These are phyloP conservation scores for Nycticebus coucang DNA, from an alignment of 2,113 vertebrate genomes.

Conservation along the genomic window DNA sequence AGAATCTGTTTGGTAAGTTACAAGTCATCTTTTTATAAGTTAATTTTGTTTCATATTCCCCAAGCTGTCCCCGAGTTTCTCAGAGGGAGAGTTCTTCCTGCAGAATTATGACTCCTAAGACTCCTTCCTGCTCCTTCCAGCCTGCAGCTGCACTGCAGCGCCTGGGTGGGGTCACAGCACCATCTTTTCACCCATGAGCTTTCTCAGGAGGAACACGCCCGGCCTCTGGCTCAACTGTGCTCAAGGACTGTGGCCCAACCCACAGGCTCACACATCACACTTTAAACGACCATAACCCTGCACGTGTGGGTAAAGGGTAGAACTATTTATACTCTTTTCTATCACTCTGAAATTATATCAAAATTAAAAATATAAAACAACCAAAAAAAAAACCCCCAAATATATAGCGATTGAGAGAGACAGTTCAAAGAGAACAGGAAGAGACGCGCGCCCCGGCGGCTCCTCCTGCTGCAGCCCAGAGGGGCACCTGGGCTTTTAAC, in stretches of 20 bases:
- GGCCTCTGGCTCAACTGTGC: neutral
- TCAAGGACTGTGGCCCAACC: accelerated
- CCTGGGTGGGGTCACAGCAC: neutral
- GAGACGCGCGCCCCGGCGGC: too few species aligned
- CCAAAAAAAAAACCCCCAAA: neutral
- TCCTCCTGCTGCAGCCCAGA: neutral
- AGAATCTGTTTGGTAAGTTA: neutral
- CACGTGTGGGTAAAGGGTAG: neutral
- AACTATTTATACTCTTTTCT: neutral
- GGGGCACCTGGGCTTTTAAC: neutral
- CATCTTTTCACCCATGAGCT: neutral
- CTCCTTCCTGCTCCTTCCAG: neutral
- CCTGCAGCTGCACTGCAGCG: neutral
- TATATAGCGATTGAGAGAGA: neutral
- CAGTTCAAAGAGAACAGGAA: neutral
- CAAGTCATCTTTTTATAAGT: neutral
- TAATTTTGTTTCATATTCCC: neutral
- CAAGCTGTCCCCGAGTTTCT: neutral
- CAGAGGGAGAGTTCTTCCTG: neutral
- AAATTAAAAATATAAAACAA: neutral
- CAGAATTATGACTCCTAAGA: neutral
- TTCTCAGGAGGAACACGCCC: slow-evolving; percentile 11
- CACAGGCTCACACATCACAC: neutral
- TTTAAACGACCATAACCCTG: neutral
- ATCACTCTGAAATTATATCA: neutral